Percentiles rank a stretch among this genome's conserved stretches.
phyloP scores from a whole-genome alignment of 1,140 invertebrate genomes.

The Streblospio benedicti region DNA sequence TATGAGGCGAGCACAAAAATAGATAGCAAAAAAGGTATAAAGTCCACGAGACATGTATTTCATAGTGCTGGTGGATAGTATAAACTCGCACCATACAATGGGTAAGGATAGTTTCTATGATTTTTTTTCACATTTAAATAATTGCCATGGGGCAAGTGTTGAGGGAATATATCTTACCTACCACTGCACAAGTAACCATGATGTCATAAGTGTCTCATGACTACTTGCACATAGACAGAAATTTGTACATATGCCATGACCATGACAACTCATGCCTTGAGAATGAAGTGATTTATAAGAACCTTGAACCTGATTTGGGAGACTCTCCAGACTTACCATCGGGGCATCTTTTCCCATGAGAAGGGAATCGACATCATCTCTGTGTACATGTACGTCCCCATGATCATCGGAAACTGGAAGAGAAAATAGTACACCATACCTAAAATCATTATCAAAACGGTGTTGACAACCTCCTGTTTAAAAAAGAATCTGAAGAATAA shows the following conservation, averaged over 20 bases:
- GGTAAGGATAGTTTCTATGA: too few species aligned
- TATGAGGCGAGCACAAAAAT: too few species aligned
- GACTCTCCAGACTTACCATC: constrained; percentile 28
- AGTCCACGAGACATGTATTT: too few species aligned
- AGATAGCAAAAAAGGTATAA: too few species aligned
- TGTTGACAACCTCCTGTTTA: background rate
- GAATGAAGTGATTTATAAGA: background rate
- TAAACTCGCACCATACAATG: too few species aligned
- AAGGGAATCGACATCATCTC: constrained; percentile 34
- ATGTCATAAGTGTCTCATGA: too few species aligned
- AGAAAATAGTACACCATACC: background rate
- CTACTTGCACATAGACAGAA: too few species aligned
- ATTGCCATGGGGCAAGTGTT: background rate
- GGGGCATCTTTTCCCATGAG: constrained; percentile 33
- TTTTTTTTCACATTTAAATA: too few species aligned
- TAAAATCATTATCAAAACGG: background rate
- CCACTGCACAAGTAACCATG: background rate
- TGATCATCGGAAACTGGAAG: constrained; percentile 35
- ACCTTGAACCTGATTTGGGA: background rate
- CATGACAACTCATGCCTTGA: background rate
- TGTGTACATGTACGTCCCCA: constrained; percentile 32
- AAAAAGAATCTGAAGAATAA: background rate
- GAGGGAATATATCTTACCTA: background rate
- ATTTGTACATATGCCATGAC: too few species aligned
- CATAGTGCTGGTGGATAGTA: too few species aligned